Evolutionary conservation across 2,888 invertebrate species (phyloP).

Genomic region (Agapetus fuscipes): DNA sequence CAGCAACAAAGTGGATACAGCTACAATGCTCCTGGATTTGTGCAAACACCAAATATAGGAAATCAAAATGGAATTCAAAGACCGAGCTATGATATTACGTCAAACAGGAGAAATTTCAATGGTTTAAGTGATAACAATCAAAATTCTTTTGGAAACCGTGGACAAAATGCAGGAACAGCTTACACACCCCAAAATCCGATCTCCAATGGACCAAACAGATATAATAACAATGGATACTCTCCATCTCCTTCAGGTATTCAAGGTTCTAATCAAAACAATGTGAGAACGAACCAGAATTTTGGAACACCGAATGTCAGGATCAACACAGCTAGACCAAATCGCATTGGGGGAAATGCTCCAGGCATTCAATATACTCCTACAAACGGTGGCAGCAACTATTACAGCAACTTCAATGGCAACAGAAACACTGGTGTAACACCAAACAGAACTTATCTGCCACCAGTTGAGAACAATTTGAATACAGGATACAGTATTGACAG

Average conservation of each 20-base stretch:
- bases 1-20: slow-evolving; percentile 3
- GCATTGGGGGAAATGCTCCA: background rate
- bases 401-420: background rate
- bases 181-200: too few species aligned
- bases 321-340: too few species aligned
- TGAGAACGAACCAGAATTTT: background rate
- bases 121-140: too few species aligned
- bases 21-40: slow-evolving; percentile 1
- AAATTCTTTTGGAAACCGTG: too few species aligned
- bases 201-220: too few species aligned
- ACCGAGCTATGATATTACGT: background rate
- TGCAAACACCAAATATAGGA: background rate
- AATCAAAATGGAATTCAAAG: background rate
- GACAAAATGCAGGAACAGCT: too few species aligned
- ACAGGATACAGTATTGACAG: too few species aligned
- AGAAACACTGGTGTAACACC: background rate
- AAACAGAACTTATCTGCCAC: background rate
- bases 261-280: background rate
- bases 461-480: too few species aligned
- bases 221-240: background rate
- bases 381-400: background rate
- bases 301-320: background rate
- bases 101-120: background rate
- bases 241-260: background rate
- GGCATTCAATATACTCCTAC: background rate